Evolutionary conservation across 35 echinoderm and acorn worm species (phyloP).

Genomic region (Heliocidaris erythrogramma): DNA sequence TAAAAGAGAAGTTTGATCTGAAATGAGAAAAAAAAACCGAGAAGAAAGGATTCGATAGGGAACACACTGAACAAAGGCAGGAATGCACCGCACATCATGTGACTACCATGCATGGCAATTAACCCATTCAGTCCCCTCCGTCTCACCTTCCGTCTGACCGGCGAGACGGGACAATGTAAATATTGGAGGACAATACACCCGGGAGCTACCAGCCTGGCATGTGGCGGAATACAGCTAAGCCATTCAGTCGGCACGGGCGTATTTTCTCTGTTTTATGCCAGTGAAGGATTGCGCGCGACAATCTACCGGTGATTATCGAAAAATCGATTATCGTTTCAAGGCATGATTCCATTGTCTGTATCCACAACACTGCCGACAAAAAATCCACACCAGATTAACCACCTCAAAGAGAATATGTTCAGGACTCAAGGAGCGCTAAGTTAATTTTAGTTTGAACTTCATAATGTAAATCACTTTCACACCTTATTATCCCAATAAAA

Average conservation of each 20-base stretch:
- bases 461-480: neutral
- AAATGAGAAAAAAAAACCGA: neutral
- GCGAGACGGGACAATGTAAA: neutral
- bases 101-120: neutral
- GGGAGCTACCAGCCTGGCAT: neutral
- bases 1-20: neutral
- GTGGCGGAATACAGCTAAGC: neutral
- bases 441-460: too few species aligned
- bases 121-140: neutral
- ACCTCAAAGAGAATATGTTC: neutral
- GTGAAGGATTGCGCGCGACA: neutral
- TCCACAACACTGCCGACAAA: neutral
- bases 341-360: neutral
- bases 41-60: neutral
- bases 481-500: too few species aligned
- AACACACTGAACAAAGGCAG: neutral
- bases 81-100: neutral
- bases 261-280: neutral
- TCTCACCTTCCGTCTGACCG: neutral
- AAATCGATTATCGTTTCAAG: neutral
- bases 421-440: neutral
- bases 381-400: neutral
- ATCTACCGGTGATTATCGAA: neutral
- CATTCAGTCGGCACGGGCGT: neutral
- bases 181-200: neutral